phyloP scores from a whole-genome alignment of 2,888 invertebrate genomes.

The Ernsta delagoae region DNA sequence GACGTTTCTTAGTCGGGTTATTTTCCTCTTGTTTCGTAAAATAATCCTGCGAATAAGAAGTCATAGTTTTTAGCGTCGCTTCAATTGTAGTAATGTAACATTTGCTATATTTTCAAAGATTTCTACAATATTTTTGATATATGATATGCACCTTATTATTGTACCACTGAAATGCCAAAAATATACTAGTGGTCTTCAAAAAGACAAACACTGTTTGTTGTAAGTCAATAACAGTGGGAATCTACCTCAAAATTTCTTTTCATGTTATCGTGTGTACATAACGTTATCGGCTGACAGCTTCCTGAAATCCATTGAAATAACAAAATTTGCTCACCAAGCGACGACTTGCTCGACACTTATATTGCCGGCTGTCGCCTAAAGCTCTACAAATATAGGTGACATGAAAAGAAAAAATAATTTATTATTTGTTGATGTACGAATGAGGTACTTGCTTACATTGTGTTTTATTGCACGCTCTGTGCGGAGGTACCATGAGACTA shows the following conservation, averaged over 20 bases:
- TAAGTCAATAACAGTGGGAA: neutral
- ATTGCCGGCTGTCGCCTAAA: neutral
- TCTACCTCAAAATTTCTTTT: neutral
- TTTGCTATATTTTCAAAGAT: too few relatives aligned
- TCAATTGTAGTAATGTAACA: too few relatives aligned
- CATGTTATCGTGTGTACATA: slow-evolving; percentile 2
- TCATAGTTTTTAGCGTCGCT: too few relatives aligned
- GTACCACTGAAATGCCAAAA: neutral
- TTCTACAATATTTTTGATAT: too few relatives aligned
- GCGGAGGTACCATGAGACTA: neutral
- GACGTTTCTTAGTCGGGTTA: too few relatives aligned
- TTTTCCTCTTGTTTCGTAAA: too few relatives aligned
- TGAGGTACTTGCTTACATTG: neutral
- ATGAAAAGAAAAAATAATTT: slow-evolving; percentile 9
- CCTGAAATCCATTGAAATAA: slow-evolving; percentile 12
- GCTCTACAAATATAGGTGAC: slow-evolving; percentile 7
- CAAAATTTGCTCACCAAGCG: neutral
- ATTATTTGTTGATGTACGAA: slow-evolving; percentile 9
- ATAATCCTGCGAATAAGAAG: too few relatives aligned
- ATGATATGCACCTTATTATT: neutral
- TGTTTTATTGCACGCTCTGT: neutral
- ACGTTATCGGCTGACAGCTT: slow-evolving; percentile 10
- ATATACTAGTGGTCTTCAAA: neutral
- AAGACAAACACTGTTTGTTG: neutral
- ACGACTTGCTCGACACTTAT: neutral